Base-by-base conservation (phyloP, 2,888 invertebrate species). In the Crematogaster levior region DNA sequence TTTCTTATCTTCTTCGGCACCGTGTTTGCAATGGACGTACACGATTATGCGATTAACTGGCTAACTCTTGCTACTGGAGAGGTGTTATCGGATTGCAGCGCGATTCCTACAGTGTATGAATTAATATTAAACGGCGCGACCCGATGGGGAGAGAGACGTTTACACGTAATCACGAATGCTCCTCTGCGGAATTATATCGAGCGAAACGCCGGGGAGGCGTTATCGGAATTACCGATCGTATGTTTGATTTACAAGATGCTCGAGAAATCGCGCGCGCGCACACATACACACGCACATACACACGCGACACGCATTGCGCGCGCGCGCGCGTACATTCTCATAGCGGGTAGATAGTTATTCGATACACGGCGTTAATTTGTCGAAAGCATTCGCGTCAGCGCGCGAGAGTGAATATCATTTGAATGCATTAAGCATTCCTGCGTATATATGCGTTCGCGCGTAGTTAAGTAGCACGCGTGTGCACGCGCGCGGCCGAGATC, bases 361-460 rank as follows among this genome's bases (percentile, higher is more conserved):
- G 90, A 90, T 91, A 90, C 91, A 90, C 86, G 89, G 90, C 89
- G 91, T 91, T 91, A 90, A 91, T 91, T 91, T 91, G 91, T 90
- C 91, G 90, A 90, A 90, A 91, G 90, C 88, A 86, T 84, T 89
- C 90, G 91, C 91, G 90, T 89, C 91, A 90, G 86, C 88, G 89
- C 86, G 90, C 88, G 85, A 87, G 91, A 86, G 90, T 90, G 91
- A 92, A 92, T 92, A 92, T 91, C 92, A 92, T 92, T 92, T 91
- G 92, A 92, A 91, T 92, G 91, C 90, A 91, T 92, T 92, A 92
- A 89, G 85, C 82, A 61, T 73, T 82, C 85, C 75, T 61, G 89
- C 87, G 86, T 74, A 37, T 88, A 84, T 77, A 86, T 81, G 89
- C 86, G 87, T 66, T 86, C 65, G n/a, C 82, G 89, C 89, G 88